A percentile compares a stretch with the other conserved stretches of the same genome.
Conservation (phyloP, 2,797 vertebrate genomes). For the Champsocephalus esox region DNA sequence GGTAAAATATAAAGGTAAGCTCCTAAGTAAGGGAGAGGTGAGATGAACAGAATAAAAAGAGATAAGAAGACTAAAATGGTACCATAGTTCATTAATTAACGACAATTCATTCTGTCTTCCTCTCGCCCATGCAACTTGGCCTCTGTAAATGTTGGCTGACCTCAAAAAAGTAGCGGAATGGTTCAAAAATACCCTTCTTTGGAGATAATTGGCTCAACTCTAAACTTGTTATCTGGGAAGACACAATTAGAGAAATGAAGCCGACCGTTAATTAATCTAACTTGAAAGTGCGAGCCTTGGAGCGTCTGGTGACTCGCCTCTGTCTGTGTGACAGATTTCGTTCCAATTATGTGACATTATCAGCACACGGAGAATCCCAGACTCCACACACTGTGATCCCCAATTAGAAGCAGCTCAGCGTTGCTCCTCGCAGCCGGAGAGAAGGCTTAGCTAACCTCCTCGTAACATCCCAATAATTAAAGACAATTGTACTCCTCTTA, state of each 20-base stretch:
- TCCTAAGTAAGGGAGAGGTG: conserved; percentile 17
- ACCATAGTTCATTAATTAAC: conserved; percentile 64
- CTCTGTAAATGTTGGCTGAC: conserved; percentile 69
- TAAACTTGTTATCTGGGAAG: conserved; percentile 78
- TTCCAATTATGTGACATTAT: conserved; percentile 79
- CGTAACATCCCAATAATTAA: conserved; percentile 70
- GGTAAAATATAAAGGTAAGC: conserved; percentile 36
- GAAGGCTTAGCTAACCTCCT: conserved; percentile 64
- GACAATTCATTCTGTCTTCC: conserved; percentile 64
- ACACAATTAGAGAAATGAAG: conserved; percentile 80
- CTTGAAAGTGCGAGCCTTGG: conserved; percentile 74
- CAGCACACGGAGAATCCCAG: conserved; percentile 56
- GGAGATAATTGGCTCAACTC: conserved; percentile 77
- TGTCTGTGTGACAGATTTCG: conserved; percentile 75
- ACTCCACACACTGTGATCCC: conserved; percentile 57
- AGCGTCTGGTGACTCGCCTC: conserved; percentile 54
- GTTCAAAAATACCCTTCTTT: conserved; percentile 56
- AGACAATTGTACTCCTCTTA: conserved; percentile 52
- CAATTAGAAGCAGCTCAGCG: conserved; percentile 72
- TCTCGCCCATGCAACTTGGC: conserved; percentile 53
- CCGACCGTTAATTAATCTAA: conserved; percentile 76
- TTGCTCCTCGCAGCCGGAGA: conserved; percentile 60
- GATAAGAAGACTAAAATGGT: conserved; percentile 27
- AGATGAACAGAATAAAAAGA: conserved; percentile 21
- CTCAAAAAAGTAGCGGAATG: conserved; percentile 53